phyloP scores from a whole-genome alignment of 2,113 vertebrate genomes.

The Todiramphus chloris region DNA sequence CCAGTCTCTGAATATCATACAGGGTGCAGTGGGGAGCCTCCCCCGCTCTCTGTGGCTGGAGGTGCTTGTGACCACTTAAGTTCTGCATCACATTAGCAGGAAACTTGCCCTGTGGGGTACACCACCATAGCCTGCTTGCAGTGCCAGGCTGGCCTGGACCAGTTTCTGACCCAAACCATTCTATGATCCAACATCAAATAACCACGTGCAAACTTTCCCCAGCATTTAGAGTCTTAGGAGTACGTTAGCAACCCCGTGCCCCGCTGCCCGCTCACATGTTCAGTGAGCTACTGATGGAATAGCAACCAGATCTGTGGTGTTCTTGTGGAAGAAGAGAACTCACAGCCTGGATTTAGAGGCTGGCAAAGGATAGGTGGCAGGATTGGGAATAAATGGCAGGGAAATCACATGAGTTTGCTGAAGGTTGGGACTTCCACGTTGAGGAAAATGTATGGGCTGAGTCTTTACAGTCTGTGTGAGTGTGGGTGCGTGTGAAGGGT shows the following conservation, averaged over 20 bases:
- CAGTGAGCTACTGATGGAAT: background rate
- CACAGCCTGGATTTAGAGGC: background rate
- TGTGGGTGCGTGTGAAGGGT: background rate
- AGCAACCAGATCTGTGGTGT: background rate
- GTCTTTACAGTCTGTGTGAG: background rate
- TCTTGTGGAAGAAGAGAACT: too few relatives aligned
- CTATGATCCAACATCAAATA: background rate
- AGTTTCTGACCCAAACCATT: background rate
- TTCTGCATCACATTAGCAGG: background rate
- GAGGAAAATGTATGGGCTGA: background rate
- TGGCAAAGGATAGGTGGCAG: background rate
- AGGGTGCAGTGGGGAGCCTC: background rate
- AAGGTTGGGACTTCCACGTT: background rate
- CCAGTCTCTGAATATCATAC: accelerated
- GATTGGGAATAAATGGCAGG: background rate
- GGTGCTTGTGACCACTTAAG: background rate
- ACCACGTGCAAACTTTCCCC: background rate
- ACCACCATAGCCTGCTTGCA: too few relatives aligned
- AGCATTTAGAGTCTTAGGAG: background rate
- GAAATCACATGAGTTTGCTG: background rate
- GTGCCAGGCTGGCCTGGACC: background rate
- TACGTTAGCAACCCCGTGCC: too few relatives aligned
- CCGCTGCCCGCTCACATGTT: too few relatives aligned
- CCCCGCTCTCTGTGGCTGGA: background rate
- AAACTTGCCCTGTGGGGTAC: too few relatives aligned